Evolutionary conservation across 2,797 vertebrate genomes (phyloP).

Genomic region (Tapirus indicus): DNA sequence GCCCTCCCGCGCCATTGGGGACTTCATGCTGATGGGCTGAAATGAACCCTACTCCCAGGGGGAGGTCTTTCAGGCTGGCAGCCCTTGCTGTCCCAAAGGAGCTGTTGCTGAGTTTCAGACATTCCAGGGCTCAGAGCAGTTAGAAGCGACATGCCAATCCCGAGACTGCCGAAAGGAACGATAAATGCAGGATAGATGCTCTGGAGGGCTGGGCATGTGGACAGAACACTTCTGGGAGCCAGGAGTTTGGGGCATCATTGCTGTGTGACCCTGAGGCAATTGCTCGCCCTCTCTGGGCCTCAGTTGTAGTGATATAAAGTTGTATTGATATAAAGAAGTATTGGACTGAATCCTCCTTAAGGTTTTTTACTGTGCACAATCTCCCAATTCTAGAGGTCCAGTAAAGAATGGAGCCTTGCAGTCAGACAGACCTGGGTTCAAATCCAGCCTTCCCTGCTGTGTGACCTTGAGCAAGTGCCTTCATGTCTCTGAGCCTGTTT

Average conservation of each 20-base stretch:
- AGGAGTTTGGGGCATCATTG: not conserved
- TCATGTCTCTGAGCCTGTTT: not conserved
- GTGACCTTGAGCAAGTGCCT: not conserved
- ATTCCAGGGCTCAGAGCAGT: not conserved
- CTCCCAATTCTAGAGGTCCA: not conserved
- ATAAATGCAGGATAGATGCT: not conserved
- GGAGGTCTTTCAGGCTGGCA: not conserved
- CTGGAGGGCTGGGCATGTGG: too few relatives aligned
- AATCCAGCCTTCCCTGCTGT: not conserved
- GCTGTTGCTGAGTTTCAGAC: not conserved
- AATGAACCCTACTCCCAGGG: fast-evolving
- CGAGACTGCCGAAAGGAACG: not conserved
- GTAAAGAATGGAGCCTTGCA: not conserved
- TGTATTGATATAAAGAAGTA: not conserved
- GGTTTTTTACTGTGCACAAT: not conserved
- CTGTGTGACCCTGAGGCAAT: not conserved
- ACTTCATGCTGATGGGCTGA: not conserved
- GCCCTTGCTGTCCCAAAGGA: not conserved
- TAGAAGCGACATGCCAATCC: not conserved
- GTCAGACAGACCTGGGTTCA: not conserved
- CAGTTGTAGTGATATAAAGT: not conserved
- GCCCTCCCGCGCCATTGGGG: fast-evolving
- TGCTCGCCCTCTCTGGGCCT: not conserved
- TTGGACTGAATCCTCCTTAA: not conserved
- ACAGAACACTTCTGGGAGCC: not conserved